Percentiles rank a stretch among this genome's conserved stretches.
Evolutionary conservation across 2,797 vertebrate genomes (phyloP).

Genomic region (Gallinago solitaria): DNA sequence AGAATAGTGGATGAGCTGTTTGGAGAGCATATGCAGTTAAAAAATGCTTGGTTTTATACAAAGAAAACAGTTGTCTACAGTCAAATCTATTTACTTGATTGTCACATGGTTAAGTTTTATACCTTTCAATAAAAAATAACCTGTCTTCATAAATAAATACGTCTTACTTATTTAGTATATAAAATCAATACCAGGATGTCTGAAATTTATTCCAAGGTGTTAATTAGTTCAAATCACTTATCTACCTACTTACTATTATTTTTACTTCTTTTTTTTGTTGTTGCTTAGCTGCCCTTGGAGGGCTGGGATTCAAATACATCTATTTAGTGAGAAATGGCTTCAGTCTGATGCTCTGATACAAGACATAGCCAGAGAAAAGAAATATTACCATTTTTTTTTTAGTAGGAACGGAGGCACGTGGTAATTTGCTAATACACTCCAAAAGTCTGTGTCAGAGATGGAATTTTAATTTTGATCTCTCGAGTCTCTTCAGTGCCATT

Average conservation of each 20-base stretch:
- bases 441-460: conserved; percentile 9
- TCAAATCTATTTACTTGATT: not conserved
- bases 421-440: conserved; percentile 1
- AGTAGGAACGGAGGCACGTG: not conserved
- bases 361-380: not conserved
- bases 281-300: not conserved
- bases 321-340: not conserved
- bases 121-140: not conserved
- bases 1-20: not conserved
- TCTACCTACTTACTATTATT: not conserved
- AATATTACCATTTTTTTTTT: not conserved
- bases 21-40: not conserved
- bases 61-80: not conserved
- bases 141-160: not conserved
- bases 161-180: not conserved
- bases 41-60: not conserved
- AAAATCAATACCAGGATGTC: not conserved
- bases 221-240: not conserved
- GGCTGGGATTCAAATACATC: not conserved
- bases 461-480: conserved; percentile 42
- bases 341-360: not conserved
- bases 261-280: not conserved
- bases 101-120: not conserved
- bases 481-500: not conserved
- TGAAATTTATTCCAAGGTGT: not conserved